phyloP scores from a whole-genome alignment of 2,888 invertebrate species.

The Coelopa pilipes region DNA sequence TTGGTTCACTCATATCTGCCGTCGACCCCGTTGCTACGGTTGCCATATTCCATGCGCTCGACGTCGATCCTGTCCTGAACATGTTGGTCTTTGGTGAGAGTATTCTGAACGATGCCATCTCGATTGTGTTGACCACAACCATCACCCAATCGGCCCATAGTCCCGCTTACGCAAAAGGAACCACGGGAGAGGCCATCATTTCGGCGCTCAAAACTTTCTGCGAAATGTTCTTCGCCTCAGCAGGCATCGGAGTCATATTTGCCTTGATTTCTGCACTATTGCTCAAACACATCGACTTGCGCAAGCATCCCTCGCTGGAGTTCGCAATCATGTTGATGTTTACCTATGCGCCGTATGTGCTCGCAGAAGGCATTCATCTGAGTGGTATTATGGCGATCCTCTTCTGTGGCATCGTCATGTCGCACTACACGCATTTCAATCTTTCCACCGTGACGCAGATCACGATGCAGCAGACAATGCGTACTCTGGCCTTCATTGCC shows the following conservation, averaged over 20 bases:
- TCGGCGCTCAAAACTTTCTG: slow-evolving; percentile 91
- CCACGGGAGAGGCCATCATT: slow-evolving; percentile 84
- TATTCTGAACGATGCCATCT: slow-evolving; percentile 94
- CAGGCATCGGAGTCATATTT: slow-evolving; percentile 94
- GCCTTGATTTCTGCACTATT: slow-evolving; percentile 92
- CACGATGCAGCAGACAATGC: slow-evolving; percentile 98
- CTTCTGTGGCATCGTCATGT: slow-evolving; percentile 99
- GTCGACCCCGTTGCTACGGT: slow-evolving; percentile 99
- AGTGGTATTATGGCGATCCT: slow-evolving; percentile 99
- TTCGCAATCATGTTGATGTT: slow-evolving; percentile 99
- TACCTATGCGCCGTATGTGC: slow-evolving; percentile 97
- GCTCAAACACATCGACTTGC: slow-evolving; percentile 93
- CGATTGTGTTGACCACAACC: slow-evolving; percentile 95
- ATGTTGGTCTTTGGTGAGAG: slow-evolving; percentile 96
- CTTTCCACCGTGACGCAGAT: slow-evolving; percentile 98
- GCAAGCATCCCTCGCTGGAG: slow-evolving; percentile 97
- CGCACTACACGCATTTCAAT: slow-evolving; percentile 99
- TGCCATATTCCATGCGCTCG: slow-evolving; percentile 97
- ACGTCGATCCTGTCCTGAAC: slow-evolving; percentile 96
- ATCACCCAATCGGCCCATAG: slow-evolving; percentile 79
- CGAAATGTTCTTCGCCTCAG: slow-evolving; percentile 98
- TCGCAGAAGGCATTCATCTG: slow-evolving; percentile 95
- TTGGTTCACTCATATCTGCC: slow-evolving; percentile 95
- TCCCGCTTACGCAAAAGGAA: slow-evolving; percentile 70
- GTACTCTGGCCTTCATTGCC: slow-evolving; percentile 94